Conservation (phyloP, 2,888 invertebrate genomes). For the Callyntrura sp. region DNA sequence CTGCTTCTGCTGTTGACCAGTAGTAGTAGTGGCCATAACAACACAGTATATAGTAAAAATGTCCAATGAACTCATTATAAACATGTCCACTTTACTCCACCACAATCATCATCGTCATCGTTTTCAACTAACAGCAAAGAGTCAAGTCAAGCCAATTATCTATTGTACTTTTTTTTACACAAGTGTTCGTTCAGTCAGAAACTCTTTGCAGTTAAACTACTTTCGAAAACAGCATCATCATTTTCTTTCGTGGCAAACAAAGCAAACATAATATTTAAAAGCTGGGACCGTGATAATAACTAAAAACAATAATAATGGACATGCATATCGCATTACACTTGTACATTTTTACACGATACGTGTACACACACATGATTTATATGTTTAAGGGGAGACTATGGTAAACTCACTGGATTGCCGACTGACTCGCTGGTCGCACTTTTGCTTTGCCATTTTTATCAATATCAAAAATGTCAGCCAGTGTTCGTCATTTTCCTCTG, state of each 20-base stretch:
- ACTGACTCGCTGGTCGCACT: background rate
- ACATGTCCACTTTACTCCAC: slow-evolving; percentile 19
- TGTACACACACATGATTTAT: background rate
- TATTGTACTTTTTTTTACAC: slow-evolving; percentile 3
- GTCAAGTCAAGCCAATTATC: slow-evolving; percentile 33
- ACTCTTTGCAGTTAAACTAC: background rate
- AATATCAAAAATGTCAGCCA: background rate
- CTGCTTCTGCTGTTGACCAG: slow-evolving; percentile 27
- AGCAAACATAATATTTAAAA: slow-evolving; percentile 1
- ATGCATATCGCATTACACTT: background rate
- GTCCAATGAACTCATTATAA: slow-evolving; percentile 62
- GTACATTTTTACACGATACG: background rate
- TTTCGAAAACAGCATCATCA: background rate
- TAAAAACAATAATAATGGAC: no score
- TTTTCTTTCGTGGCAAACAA: slow-evolving; percentile 1
- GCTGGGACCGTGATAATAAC: no score
- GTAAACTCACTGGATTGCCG: no score
- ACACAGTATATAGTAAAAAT: slow-evolving; percentile 30
- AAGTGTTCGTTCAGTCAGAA: no score
- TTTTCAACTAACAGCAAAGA: no score
- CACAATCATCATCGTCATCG: background rate
- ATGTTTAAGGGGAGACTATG: background rate
- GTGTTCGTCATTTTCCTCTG: background rate
- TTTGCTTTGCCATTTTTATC: background rate
- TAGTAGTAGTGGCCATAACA: background rate